Evolutionary conservation across 1,140 invertebrate genomes (phyloP).

Genomic region (Drosophila equinoxialis): DNA sequence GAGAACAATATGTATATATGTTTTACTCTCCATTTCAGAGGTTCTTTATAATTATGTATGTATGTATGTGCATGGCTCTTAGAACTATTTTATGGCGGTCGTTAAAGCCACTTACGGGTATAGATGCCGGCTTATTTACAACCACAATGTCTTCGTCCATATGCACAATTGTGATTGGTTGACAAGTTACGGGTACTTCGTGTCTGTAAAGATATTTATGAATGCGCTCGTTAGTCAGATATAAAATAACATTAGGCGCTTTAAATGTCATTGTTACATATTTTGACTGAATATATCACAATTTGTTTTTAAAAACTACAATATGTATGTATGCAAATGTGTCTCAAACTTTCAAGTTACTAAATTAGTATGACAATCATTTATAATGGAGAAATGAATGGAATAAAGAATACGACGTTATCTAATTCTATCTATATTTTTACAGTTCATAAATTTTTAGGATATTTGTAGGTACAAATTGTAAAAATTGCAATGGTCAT

Average conservation of each 20-base stretch:
- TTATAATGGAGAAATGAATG: no score
- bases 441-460: no score
- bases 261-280: not conserved
- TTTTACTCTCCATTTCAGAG: no score
- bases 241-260: slow-evolving; percentile 26
- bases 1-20: not conserved
- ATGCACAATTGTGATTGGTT: slow-evolving; percentile 97
- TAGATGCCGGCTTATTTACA: slow-evolving; percentile 99
- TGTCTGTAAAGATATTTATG: slow-evolving; percentile 90
- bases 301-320: no score
- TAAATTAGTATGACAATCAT: no score
- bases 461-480: no score
- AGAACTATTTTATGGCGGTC: slow-evolving; percentile 86
- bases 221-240: slow-evolving; percentile 40
- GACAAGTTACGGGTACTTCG: slow-evolving; percentile 97
- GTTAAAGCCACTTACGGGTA: slow-evolving; percentile 95
- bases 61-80: slow-evolving; percentile 2
- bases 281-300: not conserved
- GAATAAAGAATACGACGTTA: no score
- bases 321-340: no score
- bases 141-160: slow-evolving; percentile 99
- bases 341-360: no score
- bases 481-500: no score
- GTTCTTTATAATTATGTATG: no score
- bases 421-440: no score